Evolutionary conservation across 2,797 vertebrate genomes (phyloP), one percentile per base, ranked within the genome.

Genomic region (Tragopan temminckii): DNA sequence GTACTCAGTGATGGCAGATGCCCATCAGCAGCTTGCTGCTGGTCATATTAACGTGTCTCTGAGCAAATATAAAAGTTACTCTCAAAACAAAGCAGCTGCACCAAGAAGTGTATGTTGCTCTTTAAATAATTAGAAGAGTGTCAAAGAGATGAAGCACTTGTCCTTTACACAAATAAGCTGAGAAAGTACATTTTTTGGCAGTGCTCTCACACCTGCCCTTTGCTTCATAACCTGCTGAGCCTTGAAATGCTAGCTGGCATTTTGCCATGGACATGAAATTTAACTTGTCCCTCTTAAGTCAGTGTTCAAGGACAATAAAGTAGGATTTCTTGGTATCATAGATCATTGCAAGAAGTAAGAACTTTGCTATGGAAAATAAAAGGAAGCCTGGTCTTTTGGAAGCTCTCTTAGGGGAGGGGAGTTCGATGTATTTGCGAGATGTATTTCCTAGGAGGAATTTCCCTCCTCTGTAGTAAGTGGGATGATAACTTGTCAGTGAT

Each of bases 71-170:
- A 55, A 80, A 55, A 70, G n/a, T 80, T 29, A n/a, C 24, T 29
- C 88, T 14, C 66, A 57, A 90, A 88, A 83, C 52, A 86, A 77
- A 92, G 59, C 42, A 97, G 75, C 76, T 93, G 88, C 80, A 71
- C 57, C 77, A 76, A 84, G 80, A 93, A 86, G 35, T 12, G 61
- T 35, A 72, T 29, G 40, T 10, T 33, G 57, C 35, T 87, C 33
- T 82, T 95, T 93, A 71, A 95, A 91, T 42, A 88, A 94, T 94
- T 82, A 93, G 77, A 93, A 77, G 67, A 96, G 93, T 91, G 63
- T 67, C 45, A 92, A 71, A 85, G 90, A 93, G 80, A 84, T 91
- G 11, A 91, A 91, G 45, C 21, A 67, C 42, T 95, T 87, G 43
- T 78, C 40, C 46, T 95, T 95, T 92, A 88, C 13, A 91, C 48